Percentiles rank a stretch among this genome's conserved stretches.
Conservation (phyloP, 1,140 invertebrate genomes). For the Arion vulgaris region DNA sequence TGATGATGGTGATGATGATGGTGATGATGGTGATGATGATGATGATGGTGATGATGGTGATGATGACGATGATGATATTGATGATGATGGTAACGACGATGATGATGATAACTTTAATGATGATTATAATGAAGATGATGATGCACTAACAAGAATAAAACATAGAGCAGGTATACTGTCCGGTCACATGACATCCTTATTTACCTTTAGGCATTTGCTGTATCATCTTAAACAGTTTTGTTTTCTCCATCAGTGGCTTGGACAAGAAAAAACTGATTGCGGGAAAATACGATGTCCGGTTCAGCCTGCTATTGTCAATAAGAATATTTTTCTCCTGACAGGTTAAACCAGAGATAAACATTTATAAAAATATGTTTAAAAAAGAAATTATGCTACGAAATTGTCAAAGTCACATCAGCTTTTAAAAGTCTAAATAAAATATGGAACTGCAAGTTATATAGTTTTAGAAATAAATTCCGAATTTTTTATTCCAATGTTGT, state of each 20-base stretch:
- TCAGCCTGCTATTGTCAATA: background rate
- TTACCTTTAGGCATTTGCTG: slow-evolving; percentile 27
- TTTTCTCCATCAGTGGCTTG: slow-evolving; percentile 12
- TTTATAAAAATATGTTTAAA: no score
- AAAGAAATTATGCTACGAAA: no score
- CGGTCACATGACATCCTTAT: no score
- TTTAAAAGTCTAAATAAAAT: no score
- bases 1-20: background rate
- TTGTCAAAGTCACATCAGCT: no score
- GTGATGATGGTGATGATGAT: background rate
- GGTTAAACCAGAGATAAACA: no score
- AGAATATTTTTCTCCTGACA: slow-evolving; percentile 6
- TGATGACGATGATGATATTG: background rate
- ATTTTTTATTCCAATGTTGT: no score
- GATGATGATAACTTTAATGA: no score
- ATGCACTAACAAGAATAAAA: no score
- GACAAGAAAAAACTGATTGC: background rate
- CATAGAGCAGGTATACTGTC: no score
- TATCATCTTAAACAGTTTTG: slow-evolving; percentile 1
- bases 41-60: background rate
- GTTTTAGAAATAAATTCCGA: no score
- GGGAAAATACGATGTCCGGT: background rate
- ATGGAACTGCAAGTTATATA: no score
- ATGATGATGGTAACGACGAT: background rate
- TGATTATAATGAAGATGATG: background rate